A percentile compares a stretch with the other conserved stretches of the same genome.
Evolutionary conservation across 2,113 vertebrate species (phyloP).

Genomic region (Bubalus kerabau): DNA sequence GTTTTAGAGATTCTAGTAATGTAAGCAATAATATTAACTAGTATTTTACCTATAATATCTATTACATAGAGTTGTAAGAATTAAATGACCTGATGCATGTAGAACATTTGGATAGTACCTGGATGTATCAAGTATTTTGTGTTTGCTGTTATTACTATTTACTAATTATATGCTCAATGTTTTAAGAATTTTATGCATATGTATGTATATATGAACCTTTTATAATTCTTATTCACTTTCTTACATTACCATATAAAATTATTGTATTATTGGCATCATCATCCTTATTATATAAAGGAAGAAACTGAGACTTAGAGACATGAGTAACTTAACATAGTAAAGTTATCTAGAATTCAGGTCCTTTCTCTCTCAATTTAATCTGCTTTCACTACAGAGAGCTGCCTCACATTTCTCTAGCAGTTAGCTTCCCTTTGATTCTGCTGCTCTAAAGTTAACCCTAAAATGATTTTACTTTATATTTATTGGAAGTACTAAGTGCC

Average conservation of each 20-base stretch:
- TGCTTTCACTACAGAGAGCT: neutral
- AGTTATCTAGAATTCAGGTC: neutral
- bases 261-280: neutral
- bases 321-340: neutral
- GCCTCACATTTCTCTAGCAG: neutral
- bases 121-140: neutral
- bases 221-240: neutral
- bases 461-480: slow-evolving; percentile 44
- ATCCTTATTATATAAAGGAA: neutral
- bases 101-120: neutral
- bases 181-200: neutral
- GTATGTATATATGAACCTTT: neutral
- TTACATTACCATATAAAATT: neutral
- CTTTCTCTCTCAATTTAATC: neutral
- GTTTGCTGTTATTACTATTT: neutral
- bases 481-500: slow-evolving; percentile 37
- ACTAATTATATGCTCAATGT: neutral
- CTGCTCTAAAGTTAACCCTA: neutral
- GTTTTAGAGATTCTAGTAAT: neutral
- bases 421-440: slow-evolving; percentile 15
- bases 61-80: neutral
- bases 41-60: neutral
- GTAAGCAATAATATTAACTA: neutral
- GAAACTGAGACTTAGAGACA: neutral
- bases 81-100: neutral